Conservation (phyloP, 2,113 vertebrate genomes). For the Microcebus murinus region DNA sequence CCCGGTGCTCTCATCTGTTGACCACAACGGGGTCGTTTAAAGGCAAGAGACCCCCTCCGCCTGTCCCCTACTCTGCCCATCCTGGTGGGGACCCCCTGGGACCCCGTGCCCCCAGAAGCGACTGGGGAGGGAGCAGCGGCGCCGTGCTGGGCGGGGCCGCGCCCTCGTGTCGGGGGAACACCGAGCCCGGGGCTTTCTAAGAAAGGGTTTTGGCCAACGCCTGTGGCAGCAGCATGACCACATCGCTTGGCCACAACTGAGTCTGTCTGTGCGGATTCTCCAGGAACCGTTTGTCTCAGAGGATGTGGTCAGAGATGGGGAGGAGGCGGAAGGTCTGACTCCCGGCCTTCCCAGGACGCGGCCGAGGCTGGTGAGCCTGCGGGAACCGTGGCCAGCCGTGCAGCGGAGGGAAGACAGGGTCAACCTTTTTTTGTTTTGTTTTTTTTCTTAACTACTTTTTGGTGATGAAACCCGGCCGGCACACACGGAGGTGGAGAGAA, state of each 20-base stretch:
- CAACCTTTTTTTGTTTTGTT: too few relatives aligned
- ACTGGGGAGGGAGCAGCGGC: rapidly evolving
- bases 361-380: rapidly evolving
- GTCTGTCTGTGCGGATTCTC: conserved; percentile 63
- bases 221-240: conserved; percentile 66
- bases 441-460: background rate
- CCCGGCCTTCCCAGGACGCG: rapidly evolving
- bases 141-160: background rate
- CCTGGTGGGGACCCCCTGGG: background rate
- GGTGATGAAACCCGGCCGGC: background rate
- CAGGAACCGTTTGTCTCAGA: conserved; percentile 56
- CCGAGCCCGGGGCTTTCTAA: conserved; percentile 71
- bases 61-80: too few relatives aligned
- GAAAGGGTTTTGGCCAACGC: conserved; percentile 71
- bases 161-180: background rate
- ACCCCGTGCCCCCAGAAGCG: background rate
- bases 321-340: background rate
- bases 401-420: background rate
- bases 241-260: conserved; percentile 69
- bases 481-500: rapidly evolving
- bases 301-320: conserved; percentile 61
- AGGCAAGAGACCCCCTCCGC: background rate
- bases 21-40: background rate
- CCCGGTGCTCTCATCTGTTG: background rate
- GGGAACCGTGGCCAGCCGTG: rapidly evolving